phyloP scores from a whole-genome alignment of 2,888 invertebrate species.

The Oscheius sp. region DNA sequence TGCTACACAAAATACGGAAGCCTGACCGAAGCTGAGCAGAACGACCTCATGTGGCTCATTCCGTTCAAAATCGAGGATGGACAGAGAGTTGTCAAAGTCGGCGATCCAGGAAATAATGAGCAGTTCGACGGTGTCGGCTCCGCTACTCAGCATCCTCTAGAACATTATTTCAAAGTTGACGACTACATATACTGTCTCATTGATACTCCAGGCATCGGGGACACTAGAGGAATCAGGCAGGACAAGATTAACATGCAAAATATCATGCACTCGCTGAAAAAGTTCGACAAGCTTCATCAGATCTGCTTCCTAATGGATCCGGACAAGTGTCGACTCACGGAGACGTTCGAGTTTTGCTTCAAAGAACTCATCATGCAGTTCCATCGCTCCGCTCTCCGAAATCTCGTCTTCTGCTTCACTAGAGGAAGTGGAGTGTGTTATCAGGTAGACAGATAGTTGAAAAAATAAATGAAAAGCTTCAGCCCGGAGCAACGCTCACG shows the following conservation, averaged over 20 bases:
- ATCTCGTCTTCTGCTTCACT: slow-evolving; percentile 63
- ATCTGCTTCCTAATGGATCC: slow-evolving; percentile 53
- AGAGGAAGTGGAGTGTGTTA: slow-evolving; percentile 35
- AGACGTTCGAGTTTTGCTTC: slow-evolving; percentile 57
- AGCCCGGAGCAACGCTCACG: background rate
- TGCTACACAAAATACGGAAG: background rate
- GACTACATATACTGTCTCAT: slow-evolving; percentile 3
- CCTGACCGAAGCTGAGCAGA: slow-evolving; percentile 1
- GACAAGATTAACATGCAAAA: slow-evolving; percentile 24
- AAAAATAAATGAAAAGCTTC: background rate
- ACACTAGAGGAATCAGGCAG: background rate
- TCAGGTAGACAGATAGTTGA: background rate
- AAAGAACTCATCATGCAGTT: slow-evolving; percentile 56
- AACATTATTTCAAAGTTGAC: slow-evolving; percentile 6
- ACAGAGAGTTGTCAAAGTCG: background rate
- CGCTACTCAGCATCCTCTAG: too few relatives aligned
- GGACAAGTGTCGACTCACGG: slow-evolving; percentile 41
- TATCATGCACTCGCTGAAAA: background rate
- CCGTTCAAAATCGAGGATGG: background rate
- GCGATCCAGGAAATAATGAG: background rate
- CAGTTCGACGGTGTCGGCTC: background rate
- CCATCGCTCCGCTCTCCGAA: slow-evolving; percentile 51
- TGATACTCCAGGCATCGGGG: slow-evolving; percentile 19
- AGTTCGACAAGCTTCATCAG: slow-evolving; percentile 38
- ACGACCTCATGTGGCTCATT: slow-evolving; percentile 5